Evolutionary conservation across 2,113 vertebrate genomes (phyloP).

Genomic region (Otis tarda): DNA sequence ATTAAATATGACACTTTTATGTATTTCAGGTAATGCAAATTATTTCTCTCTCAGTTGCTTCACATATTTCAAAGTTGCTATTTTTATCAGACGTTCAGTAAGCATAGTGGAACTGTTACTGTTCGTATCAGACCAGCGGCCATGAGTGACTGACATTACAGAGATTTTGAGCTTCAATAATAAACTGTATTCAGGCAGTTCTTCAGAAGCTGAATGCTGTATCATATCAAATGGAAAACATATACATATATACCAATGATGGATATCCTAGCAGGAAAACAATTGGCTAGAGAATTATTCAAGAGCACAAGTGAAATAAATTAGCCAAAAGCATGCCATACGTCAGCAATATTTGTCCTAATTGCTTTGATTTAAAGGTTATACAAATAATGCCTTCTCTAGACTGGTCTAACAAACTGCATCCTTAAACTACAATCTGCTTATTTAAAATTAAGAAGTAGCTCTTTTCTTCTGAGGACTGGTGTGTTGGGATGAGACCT

Average conservation of each 20-base stretch:
- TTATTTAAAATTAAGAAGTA: conserved; percentile 7
- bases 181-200: not conserved
- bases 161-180: not conserved
- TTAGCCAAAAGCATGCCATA: not conserved
- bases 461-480: not conserved
- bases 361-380: not conserved
- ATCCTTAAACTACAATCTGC: not conserved
- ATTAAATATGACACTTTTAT: not conserved
- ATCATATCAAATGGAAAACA: not conserved
- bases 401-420: not conserved
- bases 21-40: not conserved
- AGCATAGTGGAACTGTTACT: not conserved
- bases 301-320: not conserved
- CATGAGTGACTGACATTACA: not conserved
- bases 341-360: not conserved
- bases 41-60: not conserved
- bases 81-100: not conserved
- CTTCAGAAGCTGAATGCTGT: not conserved
- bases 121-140: not conserved
- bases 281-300: not conserved
- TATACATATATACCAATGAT: not conserved
- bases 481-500: not conserved
- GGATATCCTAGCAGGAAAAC: not conserved
- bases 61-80: not conserved
- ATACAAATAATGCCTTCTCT: not conserved